phyloP scores from a whole-genome alignment of 2,888 invertebrate species.

The Macropis europaea region DNA sequence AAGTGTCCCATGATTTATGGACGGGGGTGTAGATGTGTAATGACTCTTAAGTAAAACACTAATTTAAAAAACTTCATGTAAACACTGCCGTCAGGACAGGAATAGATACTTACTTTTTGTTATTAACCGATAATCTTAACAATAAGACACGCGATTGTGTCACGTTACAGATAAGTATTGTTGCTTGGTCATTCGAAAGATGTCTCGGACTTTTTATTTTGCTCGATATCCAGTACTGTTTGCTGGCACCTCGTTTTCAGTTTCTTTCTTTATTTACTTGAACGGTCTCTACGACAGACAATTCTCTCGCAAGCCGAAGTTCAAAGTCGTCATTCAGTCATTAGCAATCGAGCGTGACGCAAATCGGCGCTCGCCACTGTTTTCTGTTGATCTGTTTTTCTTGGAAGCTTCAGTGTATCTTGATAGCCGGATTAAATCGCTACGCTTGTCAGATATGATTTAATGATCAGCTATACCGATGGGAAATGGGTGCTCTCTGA shows the following conservation, averaged over 20 bases:
- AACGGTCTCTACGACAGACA: background rate
- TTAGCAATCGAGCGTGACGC: conserved; percentile 40
- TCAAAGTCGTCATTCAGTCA: conserved; percentile 17
- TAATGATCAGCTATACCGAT: conserved; percentile 10
- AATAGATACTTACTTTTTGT: no score
- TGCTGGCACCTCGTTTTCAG: background rate
- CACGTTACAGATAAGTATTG: conserved; percentile 3
- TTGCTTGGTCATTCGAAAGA: conserved; percentile 11
- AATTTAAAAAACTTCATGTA: no score
- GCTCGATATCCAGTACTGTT: conserved; percentile 14
- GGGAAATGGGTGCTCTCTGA: background rate
- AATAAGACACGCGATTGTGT: background rate
- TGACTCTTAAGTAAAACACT: no score
- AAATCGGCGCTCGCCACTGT: conserved; percentile 38
- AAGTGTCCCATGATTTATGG: no score
- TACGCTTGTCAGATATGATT: conserved; percentile 41
- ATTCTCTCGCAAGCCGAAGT: background rate
- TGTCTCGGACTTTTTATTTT: conserved; percentile 19
- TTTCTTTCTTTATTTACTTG: conserved; percentile 3
- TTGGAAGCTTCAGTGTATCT: conserved; percentile 35
- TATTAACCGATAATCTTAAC: no score
- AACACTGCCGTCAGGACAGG: no score
- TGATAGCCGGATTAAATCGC: conserved; percentile 43
- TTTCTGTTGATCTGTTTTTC: conserved; percentile 53
- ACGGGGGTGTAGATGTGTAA: no score